Evolutionary conservation across 2,797 vertebrate species (phyloP), one percentile per base, ranked within the genome.

Genomic region (Fistularia commersonii): DNA sequence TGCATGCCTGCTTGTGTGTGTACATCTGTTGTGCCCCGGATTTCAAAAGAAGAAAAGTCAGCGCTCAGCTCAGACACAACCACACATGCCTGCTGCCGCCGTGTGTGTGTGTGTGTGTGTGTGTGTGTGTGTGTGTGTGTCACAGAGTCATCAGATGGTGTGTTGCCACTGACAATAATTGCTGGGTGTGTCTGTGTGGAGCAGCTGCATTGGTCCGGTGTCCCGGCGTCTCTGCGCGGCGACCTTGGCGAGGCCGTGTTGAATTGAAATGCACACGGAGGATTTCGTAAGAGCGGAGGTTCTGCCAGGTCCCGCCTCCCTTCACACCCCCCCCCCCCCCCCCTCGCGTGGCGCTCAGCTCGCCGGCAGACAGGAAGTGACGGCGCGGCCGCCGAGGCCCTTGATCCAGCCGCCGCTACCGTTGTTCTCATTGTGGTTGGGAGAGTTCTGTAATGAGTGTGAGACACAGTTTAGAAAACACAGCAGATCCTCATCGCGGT

Each of bases 201-300:
- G 77, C 87, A 88, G 87, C 89, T 90, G 89, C 84, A 79, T 89
- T 89, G 87, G 85, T 91, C 84, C 84, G 67, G 76, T 69, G 77
- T 80, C 74, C 46, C 76, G 3, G 45, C 64, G 82, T 84, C 79
- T 84, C 77, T 80, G 75, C 72, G 80, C 63, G 63, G 74, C 87
- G 90, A 90, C 89, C 90, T 91, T 91, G 90, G 82, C 80, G 82
- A 79, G 76, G 74, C 87, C 78, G 67, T 66, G 57, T 71, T 79
- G 81, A 88, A 79, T 68, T 86, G 88, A 90, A 90, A 88, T 81
- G 70, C 79, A 88, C 84, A 89, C 88, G 77, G 79, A 76, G 72
- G 82, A 87, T 90, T 90, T 90, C 72, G 60, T 90, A 88, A 89
- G 87, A 85, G 77, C 79, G 64, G 63, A 69, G 54, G 69, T 51